Base-by-base conservation (phyloP, 1,140 invertebrate genomes). In the Meloidogyne chitwoodi region DNA sequence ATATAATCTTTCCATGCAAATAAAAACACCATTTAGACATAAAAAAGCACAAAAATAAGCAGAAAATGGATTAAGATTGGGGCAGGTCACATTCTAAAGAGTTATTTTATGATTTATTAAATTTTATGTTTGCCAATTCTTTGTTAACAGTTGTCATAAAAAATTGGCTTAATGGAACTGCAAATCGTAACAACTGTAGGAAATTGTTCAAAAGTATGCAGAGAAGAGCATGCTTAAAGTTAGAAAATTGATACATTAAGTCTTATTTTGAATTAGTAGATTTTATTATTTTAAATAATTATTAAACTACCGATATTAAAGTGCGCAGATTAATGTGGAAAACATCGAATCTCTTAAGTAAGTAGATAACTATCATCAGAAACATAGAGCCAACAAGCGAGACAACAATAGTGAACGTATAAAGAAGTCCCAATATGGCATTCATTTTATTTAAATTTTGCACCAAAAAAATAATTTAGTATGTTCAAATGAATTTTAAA, bases 1-100 rank as follows among this genome's bases (percentile, higher is more conserved):
- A 8, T 74, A 74, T 34, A 74, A 38, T 19, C 71, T 38, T 22
- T 74, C 71, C 29, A 74, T 69, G 11, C 71, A 74, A 1, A 65
- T 74, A 24, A 68, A 26, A 6, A 74, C 3, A 8, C 71, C 71
- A 6, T 38, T 64, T n/a, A 68, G n/a, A 29, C 63, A 63, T 44
- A 74, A 34, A 65, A 74, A 74, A 19, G 63, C 63, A 3, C 71
- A 74, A 65, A 74, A 41, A 0, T 6, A 5, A 0, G 71, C 63
- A 2, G 71, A 63, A n/a, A 56, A 56, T 56, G 12, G 19, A 22
- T 56, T 56, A 56, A 0, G n/a, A 8, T 8, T 19, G 0, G 48
- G n/a, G 19, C 48, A 56, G 0, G 0, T 56, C n/a, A 56, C n/a
- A 56, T n/a, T 22, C 44, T 48, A 2, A 48, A 41, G 5, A 19